Conservation (phyloP, 1,140 invertebrate species). For the Eumaeus atala region DNA sequence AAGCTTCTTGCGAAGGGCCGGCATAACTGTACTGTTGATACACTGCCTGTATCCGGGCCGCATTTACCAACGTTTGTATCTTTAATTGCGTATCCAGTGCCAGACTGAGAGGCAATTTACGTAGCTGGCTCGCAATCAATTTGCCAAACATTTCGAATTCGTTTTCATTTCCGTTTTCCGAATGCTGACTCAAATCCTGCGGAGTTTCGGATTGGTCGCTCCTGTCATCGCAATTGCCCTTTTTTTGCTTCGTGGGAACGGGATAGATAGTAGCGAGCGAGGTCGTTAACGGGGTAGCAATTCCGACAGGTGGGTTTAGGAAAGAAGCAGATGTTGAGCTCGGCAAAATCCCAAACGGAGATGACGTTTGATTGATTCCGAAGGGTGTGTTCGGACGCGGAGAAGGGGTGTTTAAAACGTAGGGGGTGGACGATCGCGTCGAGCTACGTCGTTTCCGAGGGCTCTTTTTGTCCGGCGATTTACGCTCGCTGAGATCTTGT, state of each 20-base stretch:
- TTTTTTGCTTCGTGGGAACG: constrained; percentile 61
- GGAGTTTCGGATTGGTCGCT: constrained; percentile 52
- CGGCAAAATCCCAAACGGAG: constrained; percentile 57
- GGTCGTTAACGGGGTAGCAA: constrained; percentile 58
- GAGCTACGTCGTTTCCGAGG: constrained; percentile 64
- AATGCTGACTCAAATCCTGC: constrained; percentile 61
- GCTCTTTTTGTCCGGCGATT: constrained; percentile 65
- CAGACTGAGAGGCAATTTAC: constrained; percentile 62
- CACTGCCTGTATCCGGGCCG: constrained; percentile 63
- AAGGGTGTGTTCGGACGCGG: constrained; percentile 62
- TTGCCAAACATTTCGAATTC: constrained; percentile 71
- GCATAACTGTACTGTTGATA: constrained; percentile 68
- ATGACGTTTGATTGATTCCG: constrained; percentile 43
- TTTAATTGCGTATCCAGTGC: constrained; percentile 65
- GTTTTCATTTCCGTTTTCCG: constrained; percentile 63
- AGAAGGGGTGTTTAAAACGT: constrained; percentile 68
- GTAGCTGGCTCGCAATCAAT: constrained; percentile 61
- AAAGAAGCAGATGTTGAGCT: constrained; percentile 50
- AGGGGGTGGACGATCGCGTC: constrained; percentile 59
- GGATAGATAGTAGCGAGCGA: constrained; percentile 63
- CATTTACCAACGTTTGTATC: constrained; percentile 67
- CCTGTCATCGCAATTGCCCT: constrained; percentile 42
- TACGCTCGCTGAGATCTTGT: constrained; percentile 60
- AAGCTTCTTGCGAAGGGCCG: constrained; percentile 57
- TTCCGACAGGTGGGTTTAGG: constrained; percentile 58